Evolutionary conservation across 2,888 invertebrate genomes (phyloP), one percentile per base, ranked within the genome.

Genomic region (Lypha dubia): DNA sequence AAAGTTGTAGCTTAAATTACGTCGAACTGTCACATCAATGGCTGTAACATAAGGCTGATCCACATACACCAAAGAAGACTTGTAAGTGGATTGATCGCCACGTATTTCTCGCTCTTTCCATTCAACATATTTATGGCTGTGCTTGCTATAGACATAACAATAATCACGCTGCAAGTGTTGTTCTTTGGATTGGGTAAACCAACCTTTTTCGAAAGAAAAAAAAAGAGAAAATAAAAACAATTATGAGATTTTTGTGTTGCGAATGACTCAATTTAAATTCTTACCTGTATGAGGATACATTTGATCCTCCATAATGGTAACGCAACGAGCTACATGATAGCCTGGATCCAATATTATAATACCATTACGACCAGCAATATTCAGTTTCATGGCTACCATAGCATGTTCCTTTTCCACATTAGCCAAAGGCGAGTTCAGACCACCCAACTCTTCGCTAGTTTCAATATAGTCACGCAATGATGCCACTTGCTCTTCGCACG

Each of bases 311-410:
- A 98, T 98, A 70, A 97, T 95, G 24, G 97, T 97, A 84, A 98
- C 94, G 79, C 96, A 95, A 84, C 97, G 94, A 53, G 96, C 95
- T 83, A 98, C 96, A 92, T 98, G 98, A 92, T 98, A 98, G 20
- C 98, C 98, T 0, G 98, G 97, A 93, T 98, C 98, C 51, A 97
- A 94, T 24, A 98, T 94, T 93, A 98, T 93, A 67, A 96, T 93
- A 38, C 97, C 98, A 0, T 93, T 92, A 49, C 98, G 94, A 38
- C 95, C 96, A 65, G 94, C 95, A 77, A 97, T 94, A 87, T 94
- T 92, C 83, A 97, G 94, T 88, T 94, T 95, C 90, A 97, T 93
- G 84, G 96, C 96, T 80, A 96, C 95, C 92, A 97, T 94, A 56
- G 97, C 96, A 92, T 98, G 98, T 91, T 98, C 98, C 92, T 97